Evolutionary conservation across 2,888 invertebrate species (phyloP).

Genomic region (Drosophila gaucha): DNA sequence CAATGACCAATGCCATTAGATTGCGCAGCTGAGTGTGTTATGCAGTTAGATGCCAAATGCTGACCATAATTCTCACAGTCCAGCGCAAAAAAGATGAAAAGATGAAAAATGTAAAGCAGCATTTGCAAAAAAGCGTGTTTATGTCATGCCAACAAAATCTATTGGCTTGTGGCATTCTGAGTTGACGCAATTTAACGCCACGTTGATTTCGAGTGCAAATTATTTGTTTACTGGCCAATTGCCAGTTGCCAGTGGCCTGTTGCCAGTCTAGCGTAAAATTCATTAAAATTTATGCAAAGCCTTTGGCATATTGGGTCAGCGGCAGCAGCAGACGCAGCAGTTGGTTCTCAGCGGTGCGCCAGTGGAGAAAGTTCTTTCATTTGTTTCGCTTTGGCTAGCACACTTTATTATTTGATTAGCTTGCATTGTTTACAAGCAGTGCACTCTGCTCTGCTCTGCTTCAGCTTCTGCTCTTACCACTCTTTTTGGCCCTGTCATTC

Average conservation of each 20-base stretch:
- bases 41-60: conserved; percentile 32
- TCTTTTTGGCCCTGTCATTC: conserved; percentile 48
- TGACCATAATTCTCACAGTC: conserved; percentile 36
- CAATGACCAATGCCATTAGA: conserved; percentile 34
- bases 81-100: neutral
- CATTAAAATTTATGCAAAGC: conserved; percentile 77
- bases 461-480: conserved; percentile 16
- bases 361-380: conserved; percentile 74
- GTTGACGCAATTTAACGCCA: conserved; percentile 75
- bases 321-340: conserved; percentile 4
- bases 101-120: conserved; percentile 1
- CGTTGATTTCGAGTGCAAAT: conserved; percentile 65
- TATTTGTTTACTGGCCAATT: conserved; percentile 50
- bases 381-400: conserved; percentile 59
- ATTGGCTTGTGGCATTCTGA: conserved; percentile 28
- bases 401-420: conserved; percentile 78
- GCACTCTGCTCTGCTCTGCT: conserved; percentile 26
- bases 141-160: conserved; percentile 41
- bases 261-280: conserved; percentile 64
- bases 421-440: conserved; percentile 68
- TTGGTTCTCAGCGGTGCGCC: conserved; percentile 31
- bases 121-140: conserved; percentile 41
- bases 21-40: conserved; percentile 17
- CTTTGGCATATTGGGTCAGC: conserved; percentile 71
- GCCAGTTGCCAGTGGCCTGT: conserved; percentile 16